These are phyloP conservation scores for Melanargia galathea DNA, from an alignment of 2,888 invertebrate species.

Conservation along the genomic window DNA sequence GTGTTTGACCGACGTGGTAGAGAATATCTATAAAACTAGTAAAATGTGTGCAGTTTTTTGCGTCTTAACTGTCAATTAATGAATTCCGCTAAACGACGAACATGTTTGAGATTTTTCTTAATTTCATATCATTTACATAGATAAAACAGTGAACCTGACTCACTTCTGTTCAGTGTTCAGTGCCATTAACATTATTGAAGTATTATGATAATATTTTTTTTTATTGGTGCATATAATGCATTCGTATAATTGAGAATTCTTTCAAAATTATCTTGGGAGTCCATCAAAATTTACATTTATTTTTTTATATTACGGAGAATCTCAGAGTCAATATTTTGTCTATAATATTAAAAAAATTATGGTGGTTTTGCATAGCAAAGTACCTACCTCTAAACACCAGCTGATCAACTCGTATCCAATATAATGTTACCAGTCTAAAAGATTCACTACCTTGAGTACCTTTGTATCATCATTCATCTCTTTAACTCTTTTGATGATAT, in stretches of 20 bases:
- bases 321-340: constrained; percentile 55
- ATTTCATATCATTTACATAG: constrained; percentile 54
- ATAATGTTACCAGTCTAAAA: constrained; percentile 53
- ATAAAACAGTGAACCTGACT: constrained; percentile 58
- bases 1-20: constrained; percentile 14
- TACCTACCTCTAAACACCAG: constrained; percentile 49
- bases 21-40: constrained; percentile 15
- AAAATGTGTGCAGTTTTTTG: constrained; percentile 57
- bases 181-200: constrained; percentile 78
- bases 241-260: constrained; percentile 56
- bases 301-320: constrained; percentile 67
- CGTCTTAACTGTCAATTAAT: constrained; percentile 62
- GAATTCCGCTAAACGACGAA: constrained; percentile 50
- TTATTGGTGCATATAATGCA: constrained; percentile 78
- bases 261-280: constrained; percentile 53
- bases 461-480: constrained; percentile 19
- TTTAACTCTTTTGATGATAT: constrained; percentile 30
- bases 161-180: constrained; percentile 73
- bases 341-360: constrained; percentile 48
- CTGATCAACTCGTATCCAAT: constrained; percentile 53
- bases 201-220: constrained; percentile 80
- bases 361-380: constrained; percentile 70
- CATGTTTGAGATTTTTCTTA: constrained; percentile 43
- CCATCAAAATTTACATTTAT: constrained; percentile 50
- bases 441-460: constrained; percentile 28